Conservation (phyloP, 2,113 vertebrate species). For the Platysternon megacephalum region DNA sequence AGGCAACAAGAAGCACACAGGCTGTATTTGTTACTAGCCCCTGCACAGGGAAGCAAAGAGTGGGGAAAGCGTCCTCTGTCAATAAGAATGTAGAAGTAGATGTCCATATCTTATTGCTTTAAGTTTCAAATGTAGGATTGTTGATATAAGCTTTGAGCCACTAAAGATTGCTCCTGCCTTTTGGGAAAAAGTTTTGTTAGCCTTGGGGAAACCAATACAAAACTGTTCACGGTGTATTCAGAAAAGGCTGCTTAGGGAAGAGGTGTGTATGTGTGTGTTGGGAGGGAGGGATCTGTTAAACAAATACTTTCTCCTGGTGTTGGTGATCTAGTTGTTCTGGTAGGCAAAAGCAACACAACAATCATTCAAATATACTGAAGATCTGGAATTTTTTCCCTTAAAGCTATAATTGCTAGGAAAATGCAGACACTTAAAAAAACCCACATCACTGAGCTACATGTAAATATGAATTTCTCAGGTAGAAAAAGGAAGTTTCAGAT, state of each 20-base stretch:
- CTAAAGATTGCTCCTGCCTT: background rate
- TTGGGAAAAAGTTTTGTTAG: background rate
- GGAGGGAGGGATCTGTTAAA: background rate
- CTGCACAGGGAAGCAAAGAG: background rate
- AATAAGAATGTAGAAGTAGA: background rate
- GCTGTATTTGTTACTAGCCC: background rate
- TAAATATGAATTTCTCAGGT: background rate
- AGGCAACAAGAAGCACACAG: background rate
- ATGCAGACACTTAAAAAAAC: background rate
- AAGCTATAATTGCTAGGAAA: background rate
- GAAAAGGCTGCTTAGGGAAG: background rate
- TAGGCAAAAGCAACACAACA: background rate
- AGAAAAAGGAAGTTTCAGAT: constrained; percentile 31
- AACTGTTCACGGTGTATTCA: background rate
- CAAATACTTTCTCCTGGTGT: background rate
- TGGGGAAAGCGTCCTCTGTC: background rate
- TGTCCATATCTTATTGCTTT: background rate
- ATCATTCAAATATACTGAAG: background rate
- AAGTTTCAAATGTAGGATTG: background rate
- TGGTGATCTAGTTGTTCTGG: background rate
- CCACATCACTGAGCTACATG: background rate
- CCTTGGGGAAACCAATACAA: background rate
- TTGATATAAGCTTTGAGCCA: background rate
- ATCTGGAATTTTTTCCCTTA: background rate
- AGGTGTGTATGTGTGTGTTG: background rate